A percentile compares a stretch with the other conserved stretches of the same genome.
These are phyloP conservation scores for Odobenus rosmarus DNA, from an alignment of 2,113 vertebrate species.

Conservation along the genomic window DNA sequence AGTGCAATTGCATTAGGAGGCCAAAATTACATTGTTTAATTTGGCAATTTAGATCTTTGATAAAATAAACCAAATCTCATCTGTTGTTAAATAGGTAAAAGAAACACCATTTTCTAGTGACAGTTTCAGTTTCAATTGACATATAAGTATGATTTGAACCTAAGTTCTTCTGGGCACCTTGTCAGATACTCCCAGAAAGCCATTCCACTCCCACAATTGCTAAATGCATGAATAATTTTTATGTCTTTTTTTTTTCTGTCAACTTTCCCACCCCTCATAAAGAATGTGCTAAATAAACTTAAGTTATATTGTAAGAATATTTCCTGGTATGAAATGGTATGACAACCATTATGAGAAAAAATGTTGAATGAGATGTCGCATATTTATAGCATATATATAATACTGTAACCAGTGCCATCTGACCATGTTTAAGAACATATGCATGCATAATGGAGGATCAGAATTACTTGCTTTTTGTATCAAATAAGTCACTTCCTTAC, in stretches of 20 bases:
- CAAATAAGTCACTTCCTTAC: not conserved
- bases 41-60: not conserved
- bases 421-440: not conserved
- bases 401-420: not conserved
- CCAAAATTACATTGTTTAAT: not conserved
- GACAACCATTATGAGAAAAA: not conserved
- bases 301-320: not conserved
- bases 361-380: not conserved
- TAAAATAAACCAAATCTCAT: slow-evolving; percentile 21
- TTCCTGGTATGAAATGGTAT: not conserved
- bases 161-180: not conserved
- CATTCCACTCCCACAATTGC: not conserved
- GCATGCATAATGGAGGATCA: not conserved
- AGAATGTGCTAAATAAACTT: not conserved
- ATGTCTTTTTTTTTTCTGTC: not conserved
- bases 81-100: slow-evolving; percentile 8
- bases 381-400: not conserved
- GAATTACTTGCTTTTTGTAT: not conserved
- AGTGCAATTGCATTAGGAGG: not conserved
- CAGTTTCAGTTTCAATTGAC: not conserved
- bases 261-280: not conserved
- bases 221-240: not conserved
- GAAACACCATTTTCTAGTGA: not conserved
- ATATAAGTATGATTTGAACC: not conserved
- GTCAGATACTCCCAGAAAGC: not conserved